These are phyloP conservation scores for Sebastes umbrosus DNA, from an alignment of 2,797 vertebrate genomes.

Conservation along the genomic window DNA sequence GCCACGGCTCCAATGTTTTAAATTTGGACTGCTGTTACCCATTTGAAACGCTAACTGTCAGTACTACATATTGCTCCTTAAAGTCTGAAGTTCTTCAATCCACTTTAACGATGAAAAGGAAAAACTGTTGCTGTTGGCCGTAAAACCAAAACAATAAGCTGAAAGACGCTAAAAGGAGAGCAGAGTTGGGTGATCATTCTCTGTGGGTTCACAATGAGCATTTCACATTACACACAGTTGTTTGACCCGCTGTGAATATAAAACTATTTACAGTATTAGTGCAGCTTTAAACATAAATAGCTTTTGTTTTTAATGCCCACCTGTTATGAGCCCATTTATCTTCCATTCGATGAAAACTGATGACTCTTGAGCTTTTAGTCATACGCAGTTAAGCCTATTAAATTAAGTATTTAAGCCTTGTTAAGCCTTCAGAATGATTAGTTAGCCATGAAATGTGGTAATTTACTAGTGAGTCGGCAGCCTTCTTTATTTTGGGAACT, in stretches of 20 bases:
- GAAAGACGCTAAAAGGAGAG: fast-evolving
- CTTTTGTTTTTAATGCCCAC: conserved; percentile 6
- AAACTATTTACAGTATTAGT: background rate
- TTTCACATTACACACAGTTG: background rate
- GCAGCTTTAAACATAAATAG: background rate
- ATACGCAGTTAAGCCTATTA: conserved; percentile 68
- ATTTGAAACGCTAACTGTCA: too few relatives aligned
- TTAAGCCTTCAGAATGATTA: conserved; percentile 58
- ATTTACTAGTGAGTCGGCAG: conserved; percentile 38
- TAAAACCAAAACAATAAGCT: too few relatives aligned
- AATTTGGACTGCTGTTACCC: too few relatives aligned
- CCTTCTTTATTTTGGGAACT: conserved; percentile 10
- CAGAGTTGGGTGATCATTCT: too few relatives aligned
- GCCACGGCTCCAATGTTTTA: too few relatives aligned
- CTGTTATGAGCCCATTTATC: conserved; percentile 29
- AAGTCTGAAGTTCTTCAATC: too few relatives aligned
- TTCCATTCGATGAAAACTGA: conserved; percentile 47
- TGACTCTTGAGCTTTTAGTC: conserved; percentile 60
- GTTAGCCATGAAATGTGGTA: conserved; percentile 49
- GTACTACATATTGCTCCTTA: too few relatives aligned
- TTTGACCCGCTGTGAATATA: background rate
- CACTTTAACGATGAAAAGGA: too few relatives aligned
- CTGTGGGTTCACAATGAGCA: too few relatives aligned
- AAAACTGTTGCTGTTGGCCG: too few relatives aligned
- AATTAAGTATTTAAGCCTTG: conserved; percentile 62